A percentile compares a stretch with the other conserved stretches of the same genome.
Conservation (phyloP, 2,113 vertebrate genomes). For the Pelecanoides urinatrix region DNA sequence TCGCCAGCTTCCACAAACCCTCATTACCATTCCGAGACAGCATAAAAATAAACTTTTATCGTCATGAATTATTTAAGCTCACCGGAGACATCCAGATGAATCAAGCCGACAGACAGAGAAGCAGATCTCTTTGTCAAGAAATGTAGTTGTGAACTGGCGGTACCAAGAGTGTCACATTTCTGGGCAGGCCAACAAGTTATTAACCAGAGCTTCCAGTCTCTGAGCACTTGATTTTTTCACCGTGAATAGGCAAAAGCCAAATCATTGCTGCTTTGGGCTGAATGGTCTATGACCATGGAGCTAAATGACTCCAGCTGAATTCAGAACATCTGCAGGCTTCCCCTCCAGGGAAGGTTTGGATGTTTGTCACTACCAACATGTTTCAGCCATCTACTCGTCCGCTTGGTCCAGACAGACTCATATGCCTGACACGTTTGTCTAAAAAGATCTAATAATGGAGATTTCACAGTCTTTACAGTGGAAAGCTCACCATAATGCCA, state of each 20-base stretch:
- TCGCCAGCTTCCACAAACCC: background rate
- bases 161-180: background rate
- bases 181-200: slow-evolving; percentile 34
- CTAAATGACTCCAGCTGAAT: background rate
- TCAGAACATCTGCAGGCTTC: background rate
- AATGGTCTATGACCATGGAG: background rate
- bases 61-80: slow-evolving; percentile 39
- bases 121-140: slow-evolving; percentile 34
- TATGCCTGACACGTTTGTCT: background rate
- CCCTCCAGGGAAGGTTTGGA: background rate
- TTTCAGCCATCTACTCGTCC: background rate
- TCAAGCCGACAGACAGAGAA: background rate
- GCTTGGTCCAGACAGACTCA: background rate
- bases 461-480: background rate
- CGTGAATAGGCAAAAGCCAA: background rate
- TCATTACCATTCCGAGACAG: background rate
- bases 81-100: slow-evolving; percentile 18
- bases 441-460: background rate
- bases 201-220: slow-evolving; percentile 13
- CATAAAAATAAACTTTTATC: slow-evolving; percentile 37
- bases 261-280: background rate
- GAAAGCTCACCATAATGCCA: background rate
- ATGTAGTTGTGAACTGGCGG: background rate
- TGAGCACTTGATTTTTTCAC: background rate
- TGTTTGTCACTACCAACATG: background rate